Conservation (phyloP, 2,113 vertebrate genomes). For the Brachypteracias leptosomus region DNA sequence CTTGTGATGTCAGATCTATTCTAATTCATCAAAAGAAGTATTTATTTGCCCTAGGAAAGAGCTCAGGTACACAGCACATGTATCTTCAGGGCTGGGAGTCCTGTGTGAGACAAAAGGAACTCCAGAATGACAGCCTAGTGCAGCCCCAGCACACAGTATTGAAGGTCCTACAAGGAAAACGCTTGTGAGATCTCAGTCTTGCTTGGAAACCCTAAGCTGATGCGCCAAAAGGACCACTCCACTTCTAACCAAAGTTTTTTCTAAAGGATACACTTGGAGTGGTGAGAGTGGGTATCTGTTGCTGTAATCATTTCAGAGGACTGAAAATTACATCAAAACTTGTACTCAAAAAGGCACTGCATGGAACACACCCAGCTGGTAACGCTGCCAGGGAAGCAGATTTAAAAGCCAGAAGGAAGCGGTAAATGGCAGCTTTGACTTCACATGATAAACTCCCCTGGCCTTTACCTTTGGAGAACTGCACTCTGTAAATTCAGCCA, state of each 20-base stretch:
- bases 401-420: neutral
- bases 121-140: neutral
- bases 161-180: neutral
- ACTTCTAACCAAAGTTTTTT: neutral
- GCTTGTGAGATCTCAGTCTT: neutral
- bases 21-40: neutral
- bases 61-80: fast-evolving
- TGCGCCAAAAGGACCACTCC: neutral
- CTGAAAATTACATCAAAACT: neutral
- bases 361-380: neutral
- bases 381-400: neutral
- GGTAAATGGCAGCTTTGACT: constrained; percentile 26
- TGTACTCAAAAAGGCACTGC: neutral
- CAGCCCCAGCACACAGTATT: fast-evolving
- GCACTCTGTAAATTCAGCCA: constrained; percentile 35
- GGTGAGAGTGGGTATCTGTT: neutral
- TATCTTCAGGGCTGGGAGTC: neutral
- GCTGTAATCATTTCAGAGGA: neutral
- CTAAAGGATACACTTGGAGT: neutral
- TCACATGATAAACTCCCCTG: constrained; percentile 36
- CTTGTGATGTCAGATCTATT: neutral
- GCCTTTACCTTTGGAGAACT: constrained; percentile 39
- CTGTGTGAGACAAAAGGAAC: neutral
- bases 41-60: neutral
- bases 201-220: neutral